Evolutionary conservation across 2,797 vertebrate species (phyloP), one percentile per base, ranked within the genome.

Genomic region (Melanotaenia parkinsoni): DNA sequence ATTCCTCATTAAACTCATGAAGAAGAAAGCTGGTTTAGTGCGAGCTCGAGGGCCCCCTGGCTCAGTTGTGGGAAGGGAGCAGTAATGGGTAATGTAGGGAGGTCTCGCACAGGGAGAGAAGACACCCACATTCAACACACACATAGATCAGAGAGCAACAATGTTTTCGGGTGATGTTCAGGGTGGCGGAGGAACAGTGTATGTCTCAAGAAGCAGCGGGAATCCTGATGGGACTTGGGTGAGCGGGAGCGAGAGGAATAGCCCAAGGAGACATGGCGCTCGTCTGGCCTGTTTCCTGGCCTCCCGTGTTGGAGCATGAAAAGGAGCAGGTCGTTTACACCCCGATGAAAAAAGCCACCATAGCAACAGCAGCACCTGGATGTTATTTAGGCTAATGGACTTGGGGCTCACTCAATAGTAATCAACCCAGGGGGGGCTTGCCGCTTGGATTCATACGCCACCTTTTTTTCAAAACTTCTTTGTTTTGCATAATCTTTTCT

Each of bases 351-450:
- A 91, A 91, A 92, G 89, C 89, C 86, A 89, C 83, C 89, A 85
- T 85, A 79, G 84, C 88, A 86, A 81, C 78, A 83, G 87, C 91
- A 91, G 88, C 94, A 95, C 94, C 94, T 95, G 94, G 92, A 94
- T 95, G 91, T 92, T 94, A 94, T 95, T 95, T 95, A 82, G 86
- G 78, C 89, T 94, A 95, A 95, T 94, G 88, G 92, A 94, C 91
- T 93, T 64, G 58, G 85, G 88, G 89, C 88, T 93, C 88, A 92
- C 91, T 94, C 91, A 91, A 91, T 90, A 91, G 89, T 86, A 87
- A 92, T 91, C 93, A 90, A 91, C 92, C 90, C 92, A 28, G 91
- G 92, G 90, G 91, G 91, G 91, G 90, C 88, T 91, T 87, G 86
- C 90, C 81, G 86, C 84, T 91, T 91, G 85, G 86, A 88, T 92